Evolutionary conservation across 2,888 invertebrate genomes (phyloP), one percentile per base, ranked within the genome.

Genomic region (Cotesia congregata): DNA sequence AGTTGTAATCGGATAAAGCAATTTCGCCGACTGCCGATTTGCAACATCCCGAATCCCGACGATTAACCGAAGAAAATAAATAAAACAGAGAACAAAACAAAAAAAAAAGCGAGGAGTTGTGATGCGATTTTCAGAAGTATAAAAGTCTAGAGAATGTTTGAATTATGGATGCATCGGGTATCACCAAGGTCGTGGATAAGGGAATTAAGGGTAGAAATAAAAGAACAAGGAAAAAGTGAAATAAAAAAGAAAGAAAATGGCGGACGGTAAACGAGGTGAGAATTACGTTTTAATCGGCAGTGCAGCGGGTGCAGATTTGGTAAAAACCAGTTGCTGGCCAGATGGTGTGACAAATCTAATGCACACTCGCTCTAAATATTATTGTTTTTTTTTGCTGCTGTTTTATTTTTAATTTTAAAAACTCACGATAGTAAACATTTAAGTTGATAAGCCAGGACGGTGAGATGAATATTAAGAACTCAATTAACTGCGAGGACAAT

Each of bases 211-310:
- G 12, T 50, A 15, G n/a, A 62, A 70, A 30, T 15, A 20, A 59
- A 15, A 65, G 30, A 39, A 50, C 9, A 12, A 12, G 59, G 39
- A 67, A 65, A 71, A 50, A 39, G 15, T 59, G 60, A 65, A 71
- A 60, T 3, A 64, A 59, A 71, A 60, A 60, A 7, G 7, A 12
- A 17, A 20, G 6, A 50, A 60, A 41, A 38, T 15, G 30, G 67
- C n/a, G 5, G 67, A 38, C 38, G 30, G 67, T 50, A 6, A 74
- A 38, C 67, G 61, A 38, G 7, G 41, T 67, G 76, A 67, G 69
- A 77, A 77, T 77, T 65, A 70, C 73, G 69, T 50, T 73, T 73
- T 69, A 73, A 77, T 77, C 70, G 65, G 9, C 50, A 20, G 20
- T 61, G 59, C 76, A 72, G 50, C 62, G 72, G 73, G 30, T 72